Evolutionary conservation across 2,113 vertebrate genomes (phyloP).

Genomic region (Bolborhynchus lineola): DNA sequence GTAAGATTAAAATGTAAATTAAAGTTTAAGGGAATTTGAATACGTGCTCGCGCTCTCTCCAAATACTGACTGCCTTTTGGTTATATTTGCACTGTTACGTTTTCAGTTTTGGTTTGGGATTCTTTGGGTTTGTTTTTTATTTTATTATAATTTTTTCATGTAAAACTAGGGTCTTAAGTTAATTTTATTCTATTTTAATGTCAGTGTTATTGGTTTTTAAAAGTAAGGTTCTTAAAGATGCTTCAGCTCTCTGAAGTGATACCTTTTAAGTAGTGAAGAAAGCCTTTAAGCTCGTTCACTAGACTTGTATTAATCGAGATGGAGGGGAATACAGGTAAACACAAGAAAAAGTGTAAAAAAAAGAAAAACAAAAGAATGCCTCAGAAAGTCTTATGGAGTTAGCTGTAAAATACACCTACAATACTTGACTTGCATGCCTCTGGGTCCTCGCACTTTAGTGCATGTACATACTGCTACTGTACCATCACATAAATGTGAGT

Average conservation of each 20-base stretch:
- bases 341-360: slow-evolving; percentile 19
- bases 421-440: slow-evolving; percentile 86
- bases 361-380: slow-evolving; percentile 40
- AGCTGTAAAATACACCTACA: slow-evolving; percentile 76
- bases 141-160: slow-evolving; percentile 26
- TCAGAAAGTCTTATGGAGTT: slow-evolving; percentile 75
- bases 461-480: slow-evolving; percentile 88
- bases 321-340: slow-evolving; percentile 60
- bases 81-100: slow-evolving; percentile 75
- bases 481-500: slow-evolving; percentile 73
- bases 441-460: slow-evolving; percentile 90
- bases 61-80: slow-evolving; percentile 74
- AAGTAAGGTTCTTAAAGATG: slow-evolving; percentile 67
- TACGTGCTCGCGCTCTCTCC: slow-evolving; percentile 60
- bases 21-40: slow-evolving; percentile 67
- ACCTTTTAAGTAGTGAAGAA: slow-evolving; percentile 72
- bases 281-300: slow-evolving; percentile 67
- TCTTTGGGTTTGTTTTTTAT: slow-evolving; percentile 28
- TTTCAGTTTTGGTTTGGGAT: slow-evolving; percentile 37
- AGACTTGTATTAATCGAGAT: slow-evolving; percentile 65
- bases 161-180: slow-evolving; percentile 65
- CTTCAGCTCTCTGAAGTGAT: slow-evolving; percentile 77
- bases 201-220: slow-evolving; percentile 60
- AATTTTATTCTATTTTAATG: slow-evolving; percentile 72
- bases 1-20: slow-evolving; percentile 66